A percentile compares a stretch with the other conserved stretches of the same genome.
Evolutionary conservation across 1,140 invertebrate genomes (phyloP).

Genomic region (Pseudobourletiella spinata): DNA sequence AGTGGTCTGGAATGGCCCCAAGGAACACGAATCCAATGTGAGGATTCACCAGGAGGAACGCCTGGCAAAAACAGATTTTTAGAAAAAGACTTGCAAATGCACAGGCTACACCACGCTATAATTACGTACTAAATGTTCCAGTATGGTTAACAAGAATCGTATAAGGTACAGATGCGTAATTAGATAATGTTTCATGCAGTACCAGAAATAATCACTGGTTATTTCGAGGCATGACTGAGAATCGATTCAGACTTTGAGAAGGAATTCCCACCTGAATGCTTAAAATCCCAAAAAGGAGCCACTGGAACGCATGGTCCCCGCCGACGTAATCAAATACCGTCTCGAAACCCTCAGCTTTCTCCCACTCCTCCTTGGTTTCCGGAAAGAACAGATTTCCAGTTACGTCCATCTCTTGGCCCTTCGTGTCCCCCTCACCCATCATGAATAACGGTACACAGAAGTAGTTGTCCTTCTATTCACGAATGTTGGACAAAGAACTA

Average conservation of each 20-base stretch:
- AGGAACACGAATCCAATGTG: slow-evolving; percentile 36
- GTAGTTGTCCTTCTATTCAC: not conserved
- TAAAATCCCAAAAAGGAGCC: slow-evolving; percentile 11
- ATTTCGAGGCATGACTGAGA: too few relatives aligned
- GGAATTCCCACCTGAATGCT: slow-evolving; percentile 20
- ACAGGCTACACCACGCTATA: too few relatives aligned
- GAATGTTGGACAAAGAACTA: not conserved
- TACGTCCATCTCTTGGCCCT: not conserved
- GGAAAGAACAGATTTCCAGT: not conserved
- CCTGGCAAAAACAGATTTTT: not conserved
- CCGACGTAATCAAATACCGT: slow-evolving; percentile 22
- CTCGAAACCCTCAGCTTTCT: slow-evolving; percentile 19
- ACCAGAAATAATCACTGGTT: not conserved
- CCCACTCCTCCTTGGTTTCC: not conserved
- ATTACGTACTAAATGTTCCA: too few relatives aligned
- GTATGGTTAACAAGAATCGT: too few relatives aligned
- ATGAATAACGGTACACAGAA: not conserved
- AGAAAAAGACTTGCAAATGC: not conserved
- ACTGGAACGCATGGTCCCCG: slow-evolving; percentile 21
- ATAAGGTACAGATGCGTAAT: not conserved
- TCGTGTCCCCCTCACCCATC: not conserved
- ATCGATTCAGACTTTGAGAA: too few relatives aligned
- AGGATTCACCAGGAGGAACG: slow-evolving; percentile 9
- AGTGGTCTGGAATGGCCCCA: slow-evolving; percentile 38
- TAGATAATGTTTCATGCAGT: not conserved